Base-by-base conservation (phyloP, 2,113 vertebrate species). In the Amphiprion ocellaris region DNA sequence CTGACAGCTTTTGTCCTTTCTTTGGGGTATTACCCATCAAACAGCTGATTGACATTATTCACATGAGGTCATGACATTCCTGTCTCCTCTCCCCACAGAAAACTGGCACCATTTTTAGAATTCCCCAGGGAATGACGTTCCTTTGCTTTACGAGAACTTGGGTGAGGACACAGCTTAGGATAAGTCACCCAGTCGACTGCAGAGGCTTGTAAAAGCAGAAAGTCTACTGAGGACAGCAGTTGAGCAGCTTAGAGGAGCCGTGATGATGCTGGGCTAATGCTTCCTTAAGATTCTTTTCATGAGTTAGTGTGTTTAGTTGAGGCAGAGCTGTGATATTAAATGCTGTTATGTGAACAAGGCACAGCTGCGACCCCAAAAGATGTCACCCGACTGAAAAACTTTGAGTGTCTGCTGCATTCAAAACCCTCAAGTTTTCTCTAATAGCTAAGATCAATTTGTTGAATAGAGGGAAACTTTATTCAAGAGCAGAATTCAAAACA, bases 11-110 rank as follows among this genome's bases (percentile, higher is more conserved):
- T 77, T 55, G 46, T 72, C 50, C 52, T 58, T 59, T 55, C 67
- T 55, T 72, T 78, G 72, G 17, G 16, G 49, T 60, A 66, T 90
- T 77, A 89, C 72, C 76, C 61, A 28, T 90, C 75, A 89, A 80
- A 89, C 75, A 77, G 52, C 76, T 89, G 89, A 90, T 78, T 87
- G 84, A 88, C 87, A 90, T 91, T 77, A 89, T 81, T 92, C 84
- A 90, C 86, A 77, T 9, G 67, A 87, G 87, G 89, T 92, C 89
- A 89, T 82, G 89, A 93, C 88, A 94, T 93, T 92, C 89, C 81
- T 59, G 74, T 72, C 77, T 79, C 83, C 69, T 77, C 74, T 70
- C 62, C 30, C 70, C 50, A 15, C 70, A 91, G 84, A 83, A 21
- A 82, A 88, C 74, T 79, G 87, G 89, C 74, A 90, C 88, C 87